Conservation (phyloP, 1,140 invertebrate genomes). For the Agrypnia vestita region DNA sequence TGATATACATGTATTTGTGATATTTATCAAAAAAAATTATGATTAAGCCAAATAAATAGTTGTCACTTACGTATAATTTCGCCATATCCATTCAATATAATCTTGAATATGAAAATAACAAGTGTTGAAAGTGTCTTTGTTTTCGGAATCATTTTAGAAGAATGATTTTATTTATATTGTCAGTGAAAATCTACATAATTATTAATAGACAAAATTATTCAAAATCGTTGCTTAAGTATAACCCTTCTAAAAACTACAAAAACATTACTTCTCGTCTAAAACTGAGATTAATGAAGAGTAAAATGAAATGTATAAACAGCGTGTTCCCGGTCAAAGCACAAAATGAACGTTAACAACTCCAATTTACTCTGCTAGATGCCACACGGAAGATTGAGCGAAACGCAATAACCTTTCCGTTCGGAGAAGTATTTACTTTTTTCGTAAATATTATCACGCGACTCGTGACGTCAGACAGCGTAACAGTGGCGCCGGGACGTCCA, state of each 20-base stretch:
- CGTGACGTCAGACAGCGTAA: background rate
- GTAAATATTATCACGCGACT: slow-evolving; percentile 44
- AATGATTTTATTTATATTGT: too few relatives aligned
- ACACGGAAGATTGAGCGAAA: background rate
- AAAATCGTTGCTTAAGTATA: too few relatives aligned
- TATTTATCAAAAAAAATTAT: background rate
- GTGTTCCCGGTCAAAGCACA: background rate
- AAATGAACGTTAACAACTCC: too few relatives aligned
- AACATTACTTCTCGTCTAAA: too few relatives aligned
- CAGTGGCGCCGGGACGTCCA: slow-evolving; percentile 19
- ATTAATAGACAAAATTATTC: too few relatives aligned
- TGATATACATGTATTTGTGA: background rate
- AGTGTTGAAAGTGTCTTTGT: slow-evolving; percentile 36
- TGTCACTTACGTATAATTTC: slow-evolving; percentile 54
- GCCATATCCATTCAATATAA: slow-evolving; percentile 48
- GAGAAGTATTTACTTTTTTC: slow-evolving; percentile 39
- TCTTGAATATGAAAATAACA: slow-evolving; percentile 41
- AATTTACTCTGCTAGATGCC: too few relatives aligned
- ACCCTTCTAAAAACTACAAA: too few relatives aligned
- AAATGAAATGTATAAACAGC: background rate
- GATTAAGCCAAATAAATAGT: slow-evolving; percentile 6
- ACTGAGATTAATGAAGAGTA: too few relatives aligned
- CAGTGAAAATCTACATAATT: too few relatives aligned
- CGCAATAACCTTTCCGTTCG: background rate
- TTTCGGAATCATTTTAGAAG: slow-evolving; percentile 26